Conservation (phyloP, 2,113 vertebrate species). For the Carassius gibelio region DNA sequence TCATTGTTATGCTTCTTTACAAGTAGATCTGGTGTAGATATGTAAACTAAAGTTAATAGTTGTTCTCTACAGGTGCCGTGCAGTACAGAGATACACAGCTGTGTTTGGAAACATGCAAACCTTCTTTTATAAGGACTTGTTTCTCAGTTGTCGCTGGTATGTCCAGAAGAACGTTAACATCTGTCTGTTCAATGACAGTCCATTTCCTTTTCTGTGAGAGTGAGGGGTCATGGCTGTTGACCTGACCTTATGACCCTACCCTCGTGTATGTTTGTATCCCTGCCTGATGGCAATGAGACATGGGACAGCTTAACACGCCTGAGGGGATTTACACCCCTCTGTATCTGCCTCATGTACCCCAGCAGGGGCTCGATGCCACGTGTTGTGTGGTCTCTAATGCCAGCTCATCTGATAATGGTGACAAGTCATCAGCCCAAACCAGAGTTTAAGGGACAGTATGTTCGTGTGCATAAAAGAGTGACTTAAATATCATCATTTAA, state of each 20-base stretch:
- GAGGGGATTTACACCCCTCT: constrained; percentile 38
- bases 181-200: neutral
- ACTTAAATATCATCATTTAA: neutral
- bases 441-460: neutral
- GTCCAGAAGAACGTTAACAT: constrained; percentile 2
- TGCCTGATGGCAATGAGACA: constrained; percentile 53
- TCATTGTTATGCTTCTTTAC: neutral
- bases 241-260: constrained; percentile 66
- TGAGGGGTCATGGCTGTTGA: constrained; percentile 57
- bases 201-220: neutral
- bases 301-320: constrained; percentile 57
- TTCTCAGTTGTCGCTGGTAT: neutral
- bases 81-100: neutral
- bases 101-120: constrained; percentile 5
- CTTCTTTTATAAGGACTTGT: neutral
- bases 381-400: constrained; percentile 50
- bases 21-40: neutral
- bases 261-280: constrained; percentile 54
- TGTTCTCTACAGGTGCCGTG: neutral
- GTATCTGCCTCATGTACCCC: constrained; percentile 42
- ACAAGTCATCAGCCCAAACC: neutral
- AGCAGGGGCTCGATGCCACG: constrained; percentile 29
- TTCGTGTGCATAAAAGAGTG: neutral
- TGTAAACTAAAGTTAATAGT: neutral
- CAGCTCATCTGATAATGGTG: constrained; percentile 34